phyloP scores from a whole-genome alignment of 2,888 invertebrate genomes.

The Metallyticus violacea region DNA sequence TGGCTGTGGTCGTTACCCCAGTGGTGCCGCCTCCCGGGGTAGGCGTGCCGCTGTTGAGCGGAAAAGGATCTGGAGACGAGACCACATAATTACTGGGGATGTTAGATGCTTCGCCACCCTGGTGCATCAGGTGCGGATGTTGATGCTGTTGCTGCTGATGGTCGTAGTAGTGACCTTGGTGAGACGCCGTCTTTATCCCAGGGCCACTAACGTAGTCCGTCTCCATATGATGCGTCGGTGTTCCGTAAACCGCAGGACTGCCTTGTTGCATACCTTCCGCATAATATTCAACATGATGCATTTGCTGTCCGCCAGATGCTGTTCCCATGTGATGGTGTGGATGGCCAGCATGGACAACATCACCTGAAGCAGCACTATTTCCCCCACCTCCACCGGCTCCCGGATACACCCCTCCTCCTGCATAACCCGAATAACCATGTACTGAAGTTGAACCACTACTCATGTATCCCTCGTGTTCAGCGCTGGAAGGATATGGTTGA shows the following conservation, averaged over 20 bases:
- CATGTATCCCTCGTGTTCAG: conserved; percentile 51
- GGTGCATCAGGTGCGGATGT: conserved; percentile 40
- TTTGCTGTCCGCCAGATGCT: conserved; percentile 38
- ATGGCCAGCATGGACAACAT: neutral
- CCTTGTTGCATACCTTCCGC: conserved; percentile 25
- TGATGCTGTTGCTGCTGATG: conserved; percentile 44
- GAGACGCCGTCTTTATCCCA: conserved; percentile 33
- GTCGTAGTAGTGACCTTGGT: conserved; percentile 40
- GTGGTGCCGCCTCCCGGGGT: conserved; percentile 41
- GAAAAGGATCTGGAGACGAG: conserved; percentile 49
- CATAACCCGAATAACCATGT: conserved; percentile 44
- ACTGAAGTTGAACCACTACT: conserved; percentile 36
- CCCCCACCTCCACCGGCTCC: conserved; percentile 22
- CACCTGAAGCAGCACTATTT: neutral
- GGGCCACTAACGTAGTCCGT: neutral
- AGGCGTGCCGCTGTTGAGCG: conserved; percentile 38
- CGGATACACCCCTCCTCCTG: conserved; percentile 42
- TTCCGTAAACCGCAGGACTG: neutral
- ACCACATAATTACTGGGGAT: conserved; percentile 48
- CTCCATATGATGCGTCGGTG: conserved; percentile 4
- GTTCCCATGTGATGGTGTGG: neutral
- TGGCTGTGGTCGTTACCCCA: conserved; percentile 47
- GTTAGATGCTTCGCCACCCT: conserved; percentile 52
- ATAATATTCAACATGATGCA: conserved; percentile 37
- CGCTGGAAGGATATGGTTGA: conserved; percentile 39